Conservation (phyloP, 2,113 vertebrate genomes). For the Myiozetetes cayanensis region DNA sequence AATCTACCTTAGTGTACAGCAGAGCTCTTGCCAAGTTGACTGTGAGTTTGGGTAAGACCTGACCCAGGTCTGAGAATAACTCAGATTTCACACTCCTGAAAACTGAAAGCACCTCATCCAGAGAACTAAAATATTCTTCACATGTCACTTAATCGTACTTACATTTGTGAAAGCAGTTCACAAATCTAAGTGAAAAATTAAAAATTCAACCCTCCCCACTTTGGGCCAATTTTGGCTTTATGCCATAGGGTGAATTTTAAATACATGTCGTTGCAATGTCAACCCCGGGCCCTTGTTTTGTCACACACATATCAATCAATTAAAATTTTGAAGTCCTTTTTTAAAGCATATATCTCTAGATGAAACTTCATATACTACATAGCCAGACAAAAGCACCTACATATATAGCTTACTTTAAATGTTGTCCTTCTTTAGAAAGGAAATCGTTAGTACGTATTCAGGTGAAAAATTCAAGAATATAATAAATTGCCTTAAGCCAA, state of each 20-base stretch:
- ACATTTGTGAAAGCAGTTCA: background rate
- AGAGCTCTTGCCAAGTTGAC: background rate
- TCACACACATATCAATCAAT: background rate
- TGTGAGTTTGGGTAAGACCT: background rate
- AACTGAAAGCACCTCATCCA: background rate
- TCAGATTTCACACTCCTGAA: accelerated
- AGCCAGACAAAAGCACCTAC: background rate
- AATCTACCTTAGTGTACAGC: background rate
- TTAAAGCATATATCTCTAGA: background rate
- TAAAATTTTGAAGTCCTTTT: background rate
- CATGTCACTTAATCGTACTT: background rate
- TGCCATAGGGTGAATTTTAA: background rate
- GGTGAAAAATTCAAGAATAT: background rate
- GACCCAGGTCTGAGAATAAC: background rate
- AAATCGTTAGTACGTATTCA: background rate
- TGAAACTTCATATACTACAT: background rate
- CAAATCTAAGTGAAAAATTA: background rate
- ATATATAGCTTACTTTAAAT: background rate
- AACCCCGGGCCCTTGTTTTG: background rate
- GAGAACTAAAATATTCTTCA: background rate
- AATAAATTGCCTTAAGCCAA: background rate
- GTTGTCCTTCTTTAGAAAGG: background rate
- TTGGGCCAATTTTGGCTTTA: background rate
- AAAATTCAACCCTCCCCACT: accelerated
- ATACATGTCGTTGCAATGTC: background rate